Evolutionary conservation across 2,888 invertebrate genomes (phyloP), one percentile per base, ranked within the genome.

Genomic region (Chrysolina haemoptera): DNA sequence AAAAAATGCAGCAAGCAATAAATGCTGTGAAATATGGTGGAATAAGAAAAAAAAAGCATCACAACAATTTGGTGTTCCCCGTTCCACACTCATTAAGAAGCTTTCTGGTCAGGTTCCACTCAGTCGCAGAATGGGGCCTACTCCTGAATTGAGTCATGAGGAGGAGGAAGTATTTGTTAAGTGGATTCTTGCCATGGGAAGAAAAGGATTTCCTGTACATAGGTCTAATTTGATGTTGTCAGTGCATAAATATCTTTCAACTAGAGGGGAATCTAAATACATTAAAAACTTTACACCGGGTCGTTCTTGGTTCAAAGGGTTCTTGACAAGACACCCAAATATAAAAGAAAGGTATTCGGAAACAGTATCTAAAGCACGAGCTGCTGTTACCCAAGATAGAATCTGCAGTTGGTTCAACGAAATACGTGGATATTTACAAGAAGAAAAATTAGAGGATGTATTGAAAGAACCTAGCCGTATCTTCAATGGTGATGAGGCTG

Each of bases 371-470:
- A 46, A 46, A 46, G 46, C 46, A 46, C 46, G 46, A 46, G 46
- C 46, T n/a, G 46, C 46, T 46, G 46, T 14, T 14, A 46, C 46
- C 12, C 46, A 46, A n/a, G 43, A 43, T 43, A 10, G 46, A 14
- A 14, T 46, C n/a, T 14, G 12, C n/a, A 46, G n/a, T 12, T 46
- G 46, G 46, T 46, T 46, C n/a, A 6, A 46, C 4, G 46, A 46
- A n/a, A 46, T 46, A 12, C 46, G n/a, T 4, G 46, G 4, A 14
- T 46, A 46, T 46, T 14, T 46, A 46, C 12, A 46, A 46, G 14
- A 46, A 46, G 46, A 46, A 46, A 46, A 46, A 46, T 46, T 46
- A n/a, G 46, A 46, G n/a, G 46, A 46, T 14, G n/a, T 46, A 46
- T 46, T 46, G n/a, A 46, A 46, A 46, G 14, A 46, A 46, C 46